These are phyloP conservation scores for Nomada fucata DNA, from an alignment of 2,888 invertebrate genomes.

Conservation along the genomic window DNA sequence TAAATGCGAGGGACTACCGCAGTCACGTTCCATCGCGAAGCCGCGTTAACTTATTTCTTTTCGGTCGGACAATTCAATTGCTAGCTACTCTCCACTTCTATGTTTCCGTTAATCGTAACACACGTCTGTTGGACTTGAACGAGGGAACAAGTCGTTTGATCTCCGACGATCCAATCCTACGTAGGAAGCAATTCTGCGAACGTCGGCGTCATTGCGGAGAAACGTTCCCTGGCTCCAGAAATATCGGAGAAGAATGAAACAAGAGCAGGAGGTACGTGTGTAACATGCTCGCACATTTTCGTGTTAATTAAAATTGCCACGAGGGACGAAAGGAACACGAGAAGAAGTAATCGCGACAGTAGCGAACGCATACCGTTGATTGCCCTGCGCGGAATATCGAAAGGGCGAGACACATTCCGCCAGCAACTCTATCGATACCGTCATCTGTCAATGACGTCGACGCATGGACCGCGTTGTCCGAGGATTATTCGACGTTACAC, in stretches of 20 bases:
- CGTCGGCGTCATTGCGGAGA: too few species aligned
- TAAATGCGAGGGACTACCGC: background rate
- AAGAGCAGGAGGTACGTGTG: too few species aligned
- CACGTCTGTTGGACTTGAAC: background rate
- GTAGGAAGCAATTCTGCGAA: too few species aligned
- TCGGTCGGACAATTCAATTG: constrained; percentile 7
- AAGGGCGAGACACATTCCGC: background rate
- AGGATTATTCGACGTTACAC: constrained; percentile 51
- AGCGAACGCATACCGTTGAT: background rate
- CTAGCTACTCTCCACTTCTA: background rate
- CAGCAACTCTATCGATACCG: constrained; percentile 32
- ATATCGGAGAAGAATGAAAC: too few species aligned
- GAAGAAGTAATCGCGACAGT: too few species aligned
- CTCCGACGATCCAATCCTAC: background rate
- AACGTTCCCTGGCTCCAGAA: too few species aligned
- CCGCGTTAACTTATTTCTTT: background rate
- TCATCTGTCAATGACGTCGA: constrained; percentile 36
- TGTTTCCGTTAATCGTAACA: background rate
- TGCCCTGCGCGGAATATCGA: background rate
- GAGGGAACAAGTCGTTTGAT: background rate
- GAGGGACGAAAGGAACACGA: too few species aligned
- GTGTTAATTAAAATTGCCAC: too few species aligned
- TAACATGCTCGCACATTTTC: too few species aligned
- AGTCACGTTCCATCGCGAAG: background rate
- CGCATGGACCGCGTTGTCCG: constrained; percentile 6